These are phyloP conservation scores for Podiceps cristatus DNA, from an alignment of 2,113 vertebrate species.

Conservation along the genomic window DNA sequence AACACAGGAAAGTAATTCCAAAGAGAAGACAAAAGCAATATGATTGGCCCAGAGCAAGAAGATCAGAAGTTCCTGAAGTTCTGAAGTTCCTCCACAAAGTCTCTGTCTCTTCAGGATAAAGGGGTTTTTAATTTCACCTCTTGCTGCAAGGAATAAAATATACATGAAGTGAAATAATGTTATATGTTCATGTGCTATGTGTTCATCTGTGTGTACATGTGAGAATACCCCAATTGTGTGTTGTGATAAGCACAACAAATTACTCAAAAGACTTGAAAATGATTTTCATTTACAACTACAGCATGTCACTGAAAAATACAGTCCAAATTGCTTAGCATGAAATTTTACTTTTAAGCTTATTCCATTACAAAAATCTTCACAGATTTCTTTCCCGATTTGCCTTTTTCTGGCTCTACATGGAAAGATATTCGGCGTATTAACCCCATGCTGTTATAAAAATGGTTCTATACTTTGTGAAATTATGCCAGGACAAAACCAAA, in stretches of 20 bases:
- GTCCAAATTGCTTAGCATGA: slow-evolving; percentile 44
- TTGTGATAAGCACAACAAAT: neutral
- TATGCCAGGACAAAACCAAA: slow-evolving; percentile 77
- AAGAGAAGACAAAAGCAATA: neutral
- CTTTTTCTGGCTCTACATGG: slow-evolving; percentile 69
- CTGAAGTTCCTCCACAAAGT: neutral
- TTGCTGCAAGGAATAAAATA: neutral
- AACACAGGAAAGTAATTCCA: neutral
- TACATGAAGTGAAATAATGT: fast-evolving
- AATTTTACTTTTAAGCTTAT: slow-evolving; percentile 49
- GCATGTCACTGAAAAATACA: neutral
- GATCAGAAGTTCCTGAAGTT: neutral
- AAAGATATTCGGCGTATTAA: slow-evolving; percentile 57
- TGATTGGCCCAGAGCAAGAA: neutral
- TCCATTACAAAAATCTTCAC: slow-evolving; percentile 26
- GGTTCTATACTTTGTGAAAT: slow-evolving; percentile 77
- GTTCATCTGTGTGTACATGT: neutral
- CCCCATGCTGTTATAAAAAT: slow-evolving; percentile 74
- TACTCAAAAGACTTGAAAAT: slow-evolving; percentile 12
- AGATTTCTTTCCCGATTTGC: slow-evolving; percentile 38
- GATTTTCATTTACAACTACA: neutral
- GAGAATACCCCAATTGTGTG: neutral
- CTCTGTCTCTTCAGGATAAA: neutral
- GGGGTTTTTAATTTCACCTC: neutral
- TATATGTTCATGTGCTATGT: neutral